Percentiles rank a stretch among this genome's conserved stretches.
phyloP scores from a whole-genome alignment of 2,888 invertebrate genomes.

The Callinectes sapidus region DNA sequence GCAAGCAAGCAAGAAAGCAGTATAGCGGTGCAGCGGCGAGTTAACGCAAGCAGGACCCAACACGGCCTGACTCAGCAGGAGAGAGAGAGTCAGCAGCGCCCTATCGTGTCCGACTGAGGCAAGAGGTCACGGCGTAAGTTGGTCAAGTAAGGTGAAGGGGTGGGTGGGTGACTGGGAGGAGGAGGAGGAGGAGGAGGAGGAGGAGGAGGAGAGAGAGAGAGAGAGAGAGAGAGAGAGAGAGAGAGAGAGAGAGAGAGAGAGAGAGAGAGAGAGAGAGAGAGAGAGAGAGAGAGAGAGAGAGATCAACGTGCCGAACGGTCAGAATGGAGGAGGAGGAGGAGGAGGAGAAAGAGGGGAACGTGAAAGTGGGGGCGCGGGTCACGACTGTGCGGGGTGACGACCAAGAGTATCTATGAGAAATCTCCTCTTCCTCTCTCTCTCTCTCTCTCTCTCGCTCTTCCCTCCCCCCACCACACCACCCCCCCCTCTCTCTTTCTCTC shows the following conservation, averaged over 20 bases:
- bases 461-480: no score
- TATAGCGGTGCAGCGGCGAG: neutral
- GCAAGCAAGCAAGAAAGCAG: neutral
- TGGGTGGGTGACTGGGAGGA: neutral
- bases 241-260: neutral
- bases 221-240: neutral
- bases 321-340: neutral
- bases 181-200: neutral
- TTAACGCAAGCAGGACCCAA: neutral
- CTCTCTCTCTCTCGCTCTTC: slow-evolving; percentile 1
- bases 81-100: slow-evolving; percentile 24
- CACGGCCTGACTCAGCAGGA: slow-evolving; percentile 7
- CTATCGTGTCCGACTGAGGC: slow-evolving; percentile 33
- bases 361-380: slow-evolving; percentile 29
- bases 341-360: slow-evolving; percentile 9
- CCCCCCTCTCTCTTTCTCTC: neutral
- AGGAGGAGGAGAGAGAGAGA: neutral
- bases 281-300: neutral
- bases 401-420: slow-evolving; percentile 37
- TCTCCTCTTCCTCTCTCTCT: neutral
- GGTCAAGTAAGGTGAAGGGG: slow-evolving; percentile 31
- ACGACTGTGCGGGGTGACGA: slow-evolving; percentile 24
- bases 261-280: neutral
- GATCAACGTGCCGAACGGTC: no score
- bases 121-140: slow-evolving; percentile 34